Evolutionary conservation across 2,797 vertebrate genomes (phyloP), one percentile per base, ranked within the genome.

Genomic region (Calcarius lapponicus): DNA sequence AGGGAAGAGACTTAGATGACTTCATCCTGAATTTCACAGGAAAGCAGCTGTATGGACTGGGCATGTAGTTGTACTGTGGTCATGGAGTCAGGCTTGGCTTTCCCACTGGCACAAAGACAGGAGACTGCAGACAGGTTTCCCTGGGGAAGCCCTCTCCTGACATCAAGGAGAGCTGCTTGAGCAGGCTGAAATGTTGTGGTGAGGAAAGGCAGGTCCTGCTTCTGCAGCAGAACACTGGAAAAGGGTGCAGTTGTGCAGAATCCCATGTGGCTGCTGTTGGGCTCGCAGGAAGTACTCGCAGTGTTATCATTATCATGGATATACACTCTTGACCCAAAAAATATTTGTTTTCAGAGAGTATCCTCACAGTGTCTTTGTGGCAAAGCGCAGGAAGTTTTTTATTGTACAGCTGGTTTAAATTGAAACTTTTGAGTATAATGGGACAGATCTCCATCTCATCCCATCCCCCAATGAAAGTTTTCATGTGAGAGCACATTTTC

Each of bases 381-480:
- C 57, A 87, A 95, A 96, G 69, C 70, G 38, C 94, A 89, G 75
- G 81, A 93, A 91, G 66, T 74, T 93, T 64, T 86, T 97, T 96
- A 51, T 83, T 94, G 79, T 94, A 84, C 93, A 95, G 96, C 94
- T 97, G 97, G 92, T 96, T 97, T 51, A 56, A 95, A 96, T 95
- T 96, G 93, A 89, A 86, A 86, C 58, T 95, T 95, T 88, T 85
- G 89, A 93, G 80, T 84, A 83, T 91, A 93, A 85, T 88, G 86
- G 66, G 73, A 90, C 60, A 87, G 38, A 42, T 80, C 93, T 92
- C 54, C 28, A 64, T 83, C 80, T 91, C 70, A 38, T 75, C 88
- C 88, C 93, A 28, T 67, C 64, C 83, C 88, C 43, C 86, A 92
- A 47, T 56, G 43, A 34, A 89, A 93, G 56, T 88, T 93, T 88